Conservation (phyloP, 2,888 invertebrate species). For the Pegoplata infirma region DNA sequence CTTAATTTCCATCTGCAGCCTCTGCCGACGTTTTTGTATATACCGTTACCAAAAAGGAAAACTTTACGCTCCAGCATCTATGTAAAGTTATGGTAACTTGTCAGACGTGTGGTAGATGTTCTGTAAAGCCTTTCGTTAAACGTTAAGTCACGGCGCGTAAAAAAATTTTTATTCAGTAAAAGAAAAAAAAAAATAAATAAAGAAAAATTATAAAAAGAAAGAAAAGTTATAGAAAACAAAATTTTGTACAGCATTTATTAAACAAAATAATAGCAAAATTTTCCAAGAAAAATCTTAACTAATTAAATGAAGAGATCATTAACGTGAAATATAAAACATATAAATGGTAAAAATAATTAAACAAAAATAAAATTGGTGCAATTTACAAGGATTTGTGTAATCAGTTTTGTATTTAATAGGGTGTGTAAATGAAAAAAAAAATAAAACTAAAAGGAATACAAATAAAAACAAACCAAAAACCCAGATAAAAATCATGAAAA, state of each 20-base stretch:
- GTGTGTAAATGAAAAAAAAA: conserved; percentile 48
- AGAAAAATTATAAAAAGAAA: conserved; percentile 20
- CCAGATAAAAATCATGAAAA: background rate
- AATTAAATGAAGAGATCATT: background rate
- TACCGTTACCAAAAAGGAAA: conserved; percentile 37
- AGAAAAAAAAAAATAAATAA: conserved; percentile 16
- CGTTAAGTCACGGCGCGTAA: conserved; percentile 61
- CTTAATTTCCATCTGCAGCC: conserved; percentile 43
- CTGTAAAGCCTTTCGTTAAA: conserved; percentile 62
- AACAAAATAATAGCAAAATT: conserved; percentile 3
- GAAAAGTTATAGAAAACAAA: conserved; percentile 26
- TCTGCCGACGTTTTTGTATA: conserved; percentile 34
- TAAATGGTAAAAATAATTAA: background rate
- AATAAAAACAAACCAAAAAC: conserved; percentile 41
- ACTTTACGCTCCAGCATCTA: conserved; percentile 57
- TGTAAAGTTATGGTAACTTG: conserved; percentile 62
- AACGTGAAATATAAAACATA: background rate
- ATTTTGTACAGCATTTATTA: background rate
- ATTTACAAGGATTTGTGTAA: conserved; percentile 51
- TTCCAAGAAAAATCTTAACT: no score
- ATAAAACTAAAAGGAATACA: conserved; percentile 19
- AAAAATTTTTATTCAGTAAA: conserved; percentile 34
- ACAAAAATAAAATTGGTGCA: no score
- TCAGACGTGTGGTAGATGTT: conserved; percentile 67
- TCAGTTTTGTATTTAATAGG: conserved; percentile 44